These are phyloP conservation scores for Gymnoscopelus microlampas DNA, from an alignment of 2,797 vertebrate genomes.

Conservation along the genomic window DNA sequence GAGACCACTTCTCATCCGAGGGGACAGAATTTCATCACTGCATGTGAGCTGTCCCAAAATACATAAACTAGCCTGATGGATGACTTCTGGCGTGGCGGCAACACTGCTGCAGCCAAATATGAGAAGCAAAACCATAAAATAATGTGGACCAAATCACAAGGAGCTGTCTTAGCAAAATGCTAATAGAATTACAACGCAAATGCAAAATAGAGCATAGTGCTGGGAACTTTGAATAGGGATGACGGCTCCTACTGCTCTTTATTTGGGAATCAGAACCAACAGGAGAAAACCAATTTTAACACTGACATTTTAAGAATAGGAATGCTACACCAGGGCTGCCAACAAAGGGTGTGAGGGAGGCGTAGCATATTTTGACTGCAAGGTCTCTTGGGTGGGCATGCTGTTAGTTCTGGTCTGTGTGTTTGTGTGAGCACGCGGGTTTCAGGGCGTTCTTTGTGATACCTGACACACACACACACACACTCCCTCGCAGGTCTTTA, in stretches of 20 bases:
- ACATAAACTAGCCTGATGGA: constrained; percentile 34
- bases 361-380: constrained; percentile 67
- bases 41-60: constrained; percentile 33
- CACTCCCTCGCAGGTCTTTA: constrained; percentile 79
- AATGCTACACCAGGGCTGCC: constrained; percentile 50
- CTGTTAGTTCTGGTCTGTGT: constrained; percentile 58
- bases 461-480: constrained; percentile 78
- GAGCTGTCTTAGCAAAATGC: neutral
- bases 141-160: constrained; percentile 25
- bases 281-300: constrained; percentile 50
- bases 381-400: constrained; percentile 59
- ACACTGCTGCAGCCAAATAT: constrained; percentile 31
- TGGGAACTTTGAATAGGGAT: neutral
- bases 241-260: constrained; percentile 9
- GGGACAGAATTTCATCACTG: constrained; percentile 17
- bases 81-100: constrained; percentile 17
- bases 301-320: constrained; percentile 55
- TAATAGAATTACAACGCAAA: constrained; percentile 15
- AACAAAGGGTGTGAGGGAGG: constrained; percentile 62
- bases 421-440: constrained; percentile 75
- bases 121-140: constrained; percentile 40
- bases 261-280: constrained; percentile 37
- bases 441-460: constrained; percentile 83
- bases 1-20: constrained; percentile 20
- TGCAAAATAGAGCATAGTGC: neutral